phyloP scores from a whole-genome alignment of 2,888 invertebrate genomes.

The Melolontha melolontha region DNA sequence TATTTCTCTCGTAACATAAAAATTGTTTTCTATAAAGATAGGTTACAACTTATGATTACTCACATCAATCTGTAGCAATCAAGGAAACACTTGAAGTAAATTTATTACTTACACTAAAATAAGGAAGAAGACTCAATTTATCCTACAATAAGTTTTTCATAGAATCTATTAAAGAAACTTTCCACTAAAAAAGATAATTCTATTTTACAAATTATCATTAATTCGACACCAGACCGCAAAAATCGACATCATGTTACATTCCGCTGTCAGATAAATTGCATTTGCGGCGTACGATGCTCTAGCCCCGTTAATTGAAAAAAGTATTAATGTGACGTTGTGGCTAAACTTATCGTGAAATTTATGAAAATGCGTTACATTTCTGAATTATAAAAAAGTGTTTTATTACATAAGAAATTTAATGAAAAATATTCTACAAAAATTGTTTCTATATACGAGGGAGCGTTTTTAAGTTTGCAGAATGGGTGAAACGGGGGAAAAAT shows the following conservation, averaged over 20 bases:
- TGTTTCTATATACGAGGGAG: too few species aligned
- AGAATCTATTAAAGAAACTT: constrained; percentile 14
- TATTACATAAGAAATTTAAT: too few species aligned
- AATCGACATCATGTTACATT: constrained; percentile 29
- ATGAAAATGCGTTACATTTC: constrained; percentile 6
- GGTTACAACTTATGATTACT: too few species aligned
- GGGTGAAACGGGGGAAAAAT: too few species aligned
- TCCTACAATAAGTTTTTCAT: constrained; percentile 18
- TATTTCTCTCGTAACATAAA: too few species aligned
- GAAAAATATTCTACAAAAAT: too few species aligned
- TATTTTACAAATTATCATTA: constrained; percentile 34
- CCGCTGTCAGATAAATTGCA: constrained; percentile 25
- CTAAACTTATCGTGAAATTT: constrained; percentile 22
- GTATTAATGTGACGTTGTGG: constrained; percentile 19
- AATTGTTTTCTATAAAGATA: too few species aligned
- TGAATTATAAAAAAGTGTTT: background rate
- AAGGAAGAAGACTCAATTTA: constrained; percentile 32
- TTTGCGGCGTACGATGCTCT: constrained; percentile 28
- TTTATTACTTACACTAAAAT: constrained; percentile 19
- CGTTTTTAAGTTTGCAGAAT: too few species aligned
- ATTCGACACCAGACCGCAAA: constrained; percentile 33
- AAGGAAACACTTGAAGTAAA: constrained; percentile 15
- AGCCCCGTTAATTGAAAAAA: constrained; percentile 33
- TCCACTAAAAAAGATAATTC: constrained; percentile 28
- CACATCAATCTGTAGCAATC: background rate